Evolutionary conservation across 2,888 invertebrate species (phyloP), one percentile per base, ranked within the genome.

Genomic region (Andrena bicolor): DNA sequence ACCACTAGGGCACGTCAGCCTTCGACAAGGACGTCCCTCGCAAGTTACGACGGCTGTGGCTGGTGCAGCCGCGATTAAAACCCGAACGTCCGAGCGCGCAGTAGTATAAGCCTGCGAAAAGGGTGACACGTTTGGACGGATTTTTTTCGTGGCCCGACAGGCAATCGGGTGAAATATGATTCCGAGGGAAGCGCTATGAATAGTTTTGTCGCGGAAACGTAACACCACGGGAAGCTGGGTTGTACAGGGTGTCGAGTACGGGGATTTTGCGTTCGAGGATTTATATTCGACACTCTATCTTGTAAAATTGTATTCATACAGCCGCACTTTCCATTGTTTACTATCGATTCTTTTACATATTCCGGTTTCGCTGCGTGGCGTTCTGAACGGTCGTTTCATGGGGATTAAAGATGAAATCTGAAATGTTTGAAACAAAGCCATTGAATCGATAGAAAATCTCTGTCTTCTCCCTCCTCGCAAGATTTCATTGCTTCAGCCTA

Each of bases 81-180:
- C 20, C 26, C n/a, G 20, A 6, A 4, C 28, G 8, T 6, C n/a
- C n/a, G 10, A 5, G 23, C 28, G 16, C n/a, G 3, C 8, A 8
- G 48, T 26, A 20, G 68, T 63, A 76, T 66, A 78, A 63, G 30
- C 30, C 41, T 20, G 20, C 13, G 10, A 53, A 61, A 48, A 41
- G 4, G 13, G 2, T 35, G 58, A 78, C 69, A 30, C 23, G 56
- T 56, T 26, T 10, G n/a, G 28, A 20, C 10, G 41, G n/a, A 7
- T 41, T 23, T 10, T 64, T 56, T 53, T 8, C 35, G 13, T 10
- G 10, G 16, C 13, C 6, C 32, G 56, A n/a, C 28, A 35, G 48
- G 23, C 79, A 58, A 70, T 79, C 49, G 69, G n/a, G 13, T 79
- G 79, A 79, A 65, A 64, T 64, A 79, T 70, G 79, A 78, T 49